These are phyloP conservation scores for Pantherophis vulpinus DNA, from an alignment of 2,797 vertebrate genomes.

Conservation along the genomic window DNA sequence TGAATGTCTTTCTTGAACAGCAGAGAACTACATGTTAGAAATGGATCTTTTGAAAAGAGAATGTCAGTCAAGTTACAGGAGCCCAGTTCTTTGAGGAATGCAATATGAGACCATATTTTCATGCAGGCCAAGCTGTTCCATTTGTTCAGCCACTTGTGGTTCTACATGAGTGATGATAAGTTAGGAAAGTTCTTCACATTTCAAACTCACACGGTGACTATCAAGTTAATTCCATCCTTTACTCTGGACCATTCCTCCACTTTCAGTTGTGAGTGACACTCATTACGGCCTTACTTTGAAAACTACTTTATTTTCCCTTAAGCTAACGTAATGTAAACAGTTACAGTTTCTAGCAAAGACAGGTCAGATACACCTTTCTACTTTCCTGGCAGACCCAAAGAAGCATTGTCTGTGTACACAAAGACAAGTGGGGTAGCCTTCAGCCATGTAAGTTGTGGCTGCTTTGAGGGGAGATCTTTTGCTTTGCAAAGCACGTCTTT, in stretches of 20 bases:
- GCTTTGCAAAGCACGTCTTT: background rate
- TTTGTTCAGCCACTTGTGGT: slow-evolving; percentile 27
- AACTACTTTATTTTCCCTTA: background rate
- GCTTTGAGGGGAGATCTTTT: background rate
- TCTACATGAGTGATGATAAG: slow-evolving; percentile 25
- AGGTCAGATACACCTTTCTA: background rate
- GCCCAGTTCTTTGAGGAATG: background rate
- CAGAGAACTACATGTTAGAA: background rate
- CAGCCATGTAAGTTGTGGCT: background rate
- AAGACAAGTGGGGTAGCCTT: background rate
- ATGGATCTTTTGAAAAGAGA: background rate
- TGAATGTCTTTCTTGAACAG: background rate
- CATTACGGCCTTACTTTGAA: background rate
- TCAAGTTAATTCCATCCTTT: background rate
- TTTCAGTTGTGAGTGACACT: background rate
- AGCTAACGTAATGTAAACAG: background rate
- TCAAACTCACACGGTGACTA: slow-evolving; percentile 9
- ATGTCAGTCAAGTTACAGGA: slow-evolving; percentile 10
- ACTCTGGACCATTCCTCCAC: background rate
- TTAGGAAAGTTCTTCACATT: slow-evolving; percentile 31
- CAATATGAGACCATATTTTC: slow-evolving; percentile 11
- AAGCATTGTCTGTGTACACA: background rate
- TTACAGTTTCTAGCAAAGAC: background rate
- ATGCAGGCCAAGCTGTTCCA: slow-evolving; percentile 2
- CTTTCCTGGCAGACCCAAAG: background rate